Base-by-base conservation (phyloP, 2,888 invertebrate species). In the Rhagonycha fulva region DNA sequence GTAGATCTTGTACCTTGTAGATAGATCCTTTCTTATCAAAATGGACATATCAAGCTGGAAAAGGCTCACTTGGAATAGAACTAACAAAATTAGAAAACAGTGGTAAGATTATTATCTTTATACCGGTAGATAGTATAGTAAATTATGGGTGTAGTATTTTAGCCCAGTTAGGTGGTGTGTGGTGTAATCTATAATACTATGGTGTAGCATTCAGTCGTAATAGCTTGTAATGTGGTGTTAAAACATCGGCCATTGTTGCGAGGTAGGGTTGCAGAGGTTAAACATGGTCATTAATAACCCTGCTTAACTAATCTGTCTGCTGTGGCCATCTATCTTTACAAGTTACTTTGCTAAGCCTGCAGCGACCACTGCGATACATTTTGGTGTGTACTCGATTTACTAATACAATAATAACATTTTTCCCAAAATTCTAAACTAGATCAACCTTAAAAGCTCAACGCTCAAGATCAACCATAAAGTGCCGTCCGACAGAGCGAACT, bases 221-320 rank as follows among this genome's bases (percentile, higher is more conserved):
- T 87, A 86, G 86, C 83, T 86, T 86, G 87, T 88, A 88, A 87
- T 87, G 84, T 86, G 87, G 87, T 87, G 87, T 87, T 87, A 87
- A 87, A 87, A 87, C 87, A 86, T 85, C 85, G 85, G 85, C 86
- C 85, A 87, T 87, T 87, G 87, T 87, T 87, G 85, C 83, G 84
- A 84, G 86, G 87, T 87, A 88, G 89, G 88, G 89, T 89, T 87
- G 87, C 84, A 85, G 87, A 89, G 90, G 90, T 90, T 90, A 90
- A 91, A 89, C 89, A 90, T 87, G 89, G 89, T 90, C 90, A 91
- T 91, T 91, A 90, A 91, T 91, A 90, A 91, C 89, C 89, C 88
- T 87, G 87, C 87, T 90, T 90, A 90, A 90, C 90, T 90, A 90
- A 91, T 91, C 90, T 90, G 90, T 90, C 90, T 89, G 89, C 88